These are phyloP conservation scores for Notospermus geniculatus DNA, from an alignment of 1,140 invertebrate species.

Conservation along the genomic window DNA sequence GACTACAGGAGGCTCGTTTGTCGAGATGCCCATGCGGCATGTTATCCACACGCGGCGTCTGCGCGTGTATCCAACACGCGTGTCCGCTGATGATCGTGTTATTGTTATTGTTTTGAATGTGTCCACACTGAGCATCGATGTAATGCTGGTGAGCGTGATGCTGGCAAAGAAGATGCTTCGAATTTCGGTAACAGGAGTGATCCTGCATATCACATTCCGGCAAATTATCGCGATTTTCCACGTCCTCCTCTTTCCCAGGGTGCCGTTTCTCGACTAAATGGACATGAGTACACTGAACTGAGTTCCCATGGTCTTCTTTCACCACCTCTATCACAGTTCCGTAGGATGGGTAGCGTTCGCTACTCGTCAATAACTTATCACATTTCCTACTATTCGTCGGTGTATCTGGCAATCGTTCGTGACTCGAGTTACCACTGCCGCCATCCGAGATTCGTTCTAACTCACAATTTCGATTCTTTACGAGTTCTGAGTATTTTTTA, in stretches of 20 bases:
- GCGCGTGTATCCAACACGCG: not conserved
- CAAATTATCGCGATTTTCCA: not conserved
- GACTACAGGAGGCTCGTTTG: not conserved
- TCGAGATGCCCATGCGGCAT: slow-evolving; percentile 1
- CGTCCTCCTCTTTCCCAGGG: not conserved
- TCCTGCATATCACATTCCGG: slow-evolving; percentile 7
- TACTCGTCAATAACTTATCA: slow-evolving; percentile 3
- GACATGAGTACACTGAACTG: not conserved
- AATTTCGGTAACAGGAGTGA: not conserved
- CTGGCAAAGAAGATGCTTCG: too few species aligned
- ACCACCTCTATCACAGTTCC: slow-evolving; percentile 3
- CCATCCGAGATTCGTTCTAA: not conserved
- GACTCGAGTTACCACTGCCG: not conserved
- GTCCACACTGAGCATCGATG: not conserved
- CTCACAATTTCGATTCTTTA: not conserved
- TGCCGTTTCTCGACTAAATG: not conserved
- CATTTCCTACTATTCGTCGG: not conserved
- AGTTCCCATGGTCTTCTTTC: not conserved
- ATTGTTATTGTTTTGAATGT: not conserved
- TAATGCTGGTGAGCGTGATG: too few species aligned
- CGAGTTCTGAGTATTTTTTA: not conserved
- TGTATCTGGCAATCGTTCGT: not conserved
- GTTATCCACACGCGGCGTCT: not conserved
- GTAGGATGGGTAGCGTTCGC: slow-evolving; percentile 1
- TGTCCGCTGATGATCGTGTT: not conserved